Evolutionary conservation across 1,140 invertebrate genomes (phyloP).

Genomic region (Antheraea mylitta): DNA sequence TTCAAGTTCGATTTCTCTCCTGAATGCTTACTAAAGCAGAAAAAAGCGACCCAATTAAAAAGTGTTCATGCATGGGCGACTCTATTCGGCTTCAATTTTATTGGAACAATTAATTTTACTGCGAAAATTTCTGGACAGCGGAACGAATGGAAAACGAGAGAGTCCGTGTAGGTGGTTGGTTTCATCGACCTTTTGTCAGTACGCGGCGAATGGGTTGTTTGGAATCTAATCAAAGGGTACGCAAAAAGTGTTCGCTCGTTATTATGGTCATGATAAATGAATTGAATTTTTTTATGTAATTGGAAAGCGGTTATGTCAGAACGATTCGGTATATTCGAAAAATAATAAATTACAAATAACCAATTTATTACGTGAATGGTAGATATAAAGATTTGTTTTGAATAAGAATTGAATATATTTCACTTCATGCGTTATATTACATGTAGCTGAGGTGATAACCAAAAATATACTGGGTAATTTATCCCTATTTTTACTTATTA

Average conservation of each 20-base stretch:
- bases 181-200: constrained; percentile 61
- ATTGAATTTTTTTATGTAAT: constrained; percentile 53
- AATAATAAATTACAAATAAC: constrained; percentile 14
- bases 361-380: too few relatives aligned
- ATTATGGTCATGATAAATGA: constrained; percentile 52
- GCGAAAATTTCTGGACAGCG: constrained; percentile 76
- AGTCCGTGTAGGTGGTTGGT: constrained; percentile 47
- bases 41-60: constrained; percentile 68
- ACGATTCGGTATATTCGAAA: constrained; percentile 17
- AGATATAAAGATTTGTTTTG: too few relatives aligned
- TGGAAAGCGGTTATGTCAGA: constrained; percentile 38
- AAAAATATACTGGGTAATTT: too few relatives aligned
- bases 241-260: constrained; percentile 45
- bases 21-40: constrained; percentile 56
- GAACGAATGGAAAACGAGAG: constrained; percentile 67
- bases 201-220: constrained; percentile 58
- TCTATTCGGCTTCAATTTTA: constrained; percentile 70
- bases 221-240: constrained; percentile 62
- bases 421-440: too few relatives aligned
- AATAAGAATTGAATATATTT: too few relatives aligned
- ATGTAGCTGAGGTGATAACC: too few relatives aligned
- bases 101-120: constrained; percentile 78
- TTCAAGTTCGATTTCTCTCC: constrained; percentile 62
- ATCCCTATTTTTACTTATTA: too few relatives aligned
- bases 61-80: constrained; percentile 65